A percentile compares a stretch with the other conserved stretches of the same genome.
phyloP scores from a whole-genome alignment of 1,140 invertebrate genomes.

The Temnothorax longispinosus region DNA sequence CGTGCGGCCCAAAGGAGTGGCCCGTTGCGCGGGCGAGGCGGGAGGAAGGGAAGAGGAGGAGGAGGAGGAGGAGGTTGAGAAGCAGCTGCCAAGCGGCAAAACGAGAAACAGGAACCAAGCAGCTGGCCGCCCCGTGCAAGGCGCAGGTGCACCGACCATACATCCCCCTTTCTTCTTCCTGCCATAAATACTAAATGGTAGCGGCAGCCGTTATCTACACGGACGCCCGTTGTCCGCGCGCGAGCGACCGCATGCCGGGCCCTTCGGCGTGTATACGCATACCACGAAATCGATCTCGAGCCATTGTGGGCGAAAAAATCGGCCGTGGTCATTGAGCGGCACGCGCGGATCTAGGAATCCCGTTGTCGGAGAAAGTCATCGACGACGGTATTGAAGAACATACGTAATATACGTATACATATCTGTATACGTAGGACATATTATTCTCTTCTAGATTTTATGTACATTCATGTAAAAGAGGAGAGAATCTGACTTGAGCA shows the following conservation, averaged over 20 bases:
- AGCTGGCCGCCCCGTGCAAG: constrained; percentile 68
- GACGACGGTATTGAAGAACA: neutral
- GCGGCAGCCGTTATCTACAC: constrained; percentile 55
- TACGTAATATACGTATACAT: neutral
- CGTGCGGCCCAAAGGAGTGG: constrained; percentile 12
- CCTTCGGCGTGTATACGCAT: constrained; percentile 12
- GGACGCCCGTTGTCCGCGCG: constrained; percentile 43
- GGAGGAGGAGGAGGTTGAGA: constrained; percentile 63
- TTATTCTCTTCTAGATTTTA: neutral
- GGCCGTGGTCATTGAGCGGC: neutral
- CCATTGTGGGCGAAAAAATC: constrained; percentile 33
- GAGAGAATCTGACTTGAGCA: neutral
- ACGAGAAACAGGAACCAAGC: constrained; percentile 78
- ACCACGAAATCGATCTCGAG: constrained; percentile 34
- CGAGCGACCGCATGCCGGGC: constrained; percentile 1
- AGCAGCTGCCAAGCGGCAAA: constrained; percentile 83
- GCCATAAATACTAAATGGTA: constrained; percentile 59
- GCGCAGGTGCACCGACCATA: constrained; percentile 76
- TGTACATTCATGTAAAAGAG: neutral
- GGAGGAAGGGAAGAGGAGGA: constrained; percentile 67
- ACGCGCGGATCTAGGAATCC: constrained; percentile 39
- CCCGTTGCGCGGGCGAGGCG: constrained; percentile 26
- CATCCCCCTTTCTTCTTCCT: constrained; percentile 54
- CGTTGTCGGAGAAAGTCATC: neutral
- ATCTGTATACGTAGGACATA: neutral